phyloP scores from a whole-genome alignment of 1,140 invertebrate genomes.

The Pseudomyrmex dendroicus region DNA sequence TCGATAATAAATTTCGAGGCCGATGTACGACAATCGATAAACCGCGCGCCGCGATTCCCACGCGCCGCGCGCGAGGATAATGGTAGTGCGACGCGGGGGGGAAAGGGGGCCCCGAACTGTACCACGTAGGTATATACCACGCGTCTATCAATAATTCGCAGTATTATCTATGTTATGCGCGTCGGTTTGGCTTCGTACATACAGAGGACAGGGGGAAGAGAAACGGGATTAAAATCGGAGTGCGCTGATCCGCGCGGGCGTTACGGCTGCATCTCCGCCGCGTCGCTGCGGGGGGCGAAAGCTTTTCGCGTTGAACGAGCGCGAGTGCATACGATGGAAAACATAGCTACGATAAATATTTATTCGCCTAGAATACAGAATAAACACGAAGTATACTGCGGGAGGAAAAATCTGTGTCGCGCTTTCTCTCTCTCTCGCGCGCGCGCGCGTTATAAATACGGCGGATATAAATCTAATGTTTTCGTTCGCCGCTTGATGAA shows the following conservation, averaged over 20 bases:
- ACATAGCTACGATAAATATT: conserved; percentile 58
- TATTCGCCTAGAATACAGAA: conserved; percentile 53
- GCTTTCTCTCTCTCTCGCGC: too few relatives aligned
- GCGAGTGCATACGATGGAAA: conserved; percentile 28
- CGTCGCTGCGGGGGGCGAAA: conserved; percentile 24
- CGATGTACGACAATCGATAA: conserved; percentile 51
- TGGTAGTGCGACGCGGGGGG: conserved; percentile 17
- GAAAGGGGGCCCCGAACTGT: background rate
- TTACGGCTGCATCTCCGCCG: conserved; percentile 34
- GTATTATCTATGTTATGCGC: conserved; percentile 54
- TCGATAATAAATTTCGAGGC: conserved; percentile 51
- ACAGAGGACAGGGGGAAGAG: background rate
- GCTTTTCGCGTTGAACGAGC: conserved; percentile 34
- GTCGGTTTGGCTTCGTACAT: conserved; percentile 48
- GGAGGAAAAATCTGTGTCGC: conserved; percentile 46
- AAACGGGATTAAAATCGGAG: conserved; percentile 54
- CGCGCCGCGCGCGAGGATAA: conserved; percentile 24
- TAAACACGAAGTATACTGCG: conserved; percentile 25
- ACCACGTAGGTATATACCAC: background rate
- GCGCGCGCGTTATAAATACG: conserved; percentile 23
- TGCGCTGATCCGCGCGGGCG: conserved; percentile 39
- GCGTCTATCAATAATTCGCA: conserved; percentile 51
- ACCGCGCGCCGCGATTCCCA: conserved; percentile 19
- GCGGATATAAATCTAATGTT: conserved; percentile 48
- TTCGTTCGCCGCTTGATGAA: conserved; percentile 35